These are phyloP conservation scores for Pogonomyrmex californicus DNA, from an alignment of 1,140 invertebrate genomes.

Conservation along the genomic window DNA sequence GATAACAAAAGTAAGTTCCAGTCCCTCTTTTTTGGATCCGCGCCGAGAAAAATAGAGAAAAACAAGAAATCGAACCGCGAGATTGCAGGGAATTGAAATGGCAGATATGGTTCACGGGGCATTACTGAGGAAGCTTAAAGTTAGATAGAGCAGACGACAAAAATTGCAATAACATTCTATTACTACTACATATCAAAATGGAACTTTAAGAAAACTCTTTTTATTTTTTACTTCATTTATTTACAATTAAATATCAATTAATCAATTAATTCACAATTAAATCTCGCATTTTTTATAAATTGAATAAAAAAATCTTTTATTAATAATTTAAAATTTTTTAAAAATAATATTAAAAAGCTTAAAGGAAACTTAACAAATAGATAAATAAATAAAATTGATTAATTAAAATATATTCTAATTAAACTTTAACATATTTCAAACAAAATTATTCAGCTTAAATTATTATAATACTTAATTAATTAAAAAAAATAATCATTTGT, in stretches of 20 bases:
- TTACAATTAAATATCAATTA: not conserved
- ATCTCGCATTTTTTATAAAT: not conserved
- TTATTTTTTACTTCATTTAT: slow-evolving; percentile 1
- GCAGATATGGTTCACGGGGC: slow-evolving; percentile 9
- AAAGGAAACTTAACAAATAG: not conserved
- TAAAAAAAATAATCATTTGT: not conserved
- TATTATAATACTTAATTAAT: not conserved
- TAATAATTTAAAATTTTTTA: not conserved
- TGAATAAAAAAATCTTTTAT: not conserved
- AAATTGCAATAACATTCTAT: slow-evolving; percentile 11
- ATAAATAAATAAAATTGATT: not conserved
- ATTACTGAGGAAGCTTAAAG: slow-evolving; percentile 50
- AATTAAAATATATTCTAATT: not conserved
- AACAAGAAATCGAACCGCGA: slow-evolving; percentile 46
- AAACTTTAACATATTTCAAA: not conserved
- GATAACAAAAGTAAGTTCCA: not conserved
- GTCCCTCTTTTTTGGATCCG: not conserved
- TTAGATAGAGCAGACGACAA: slow-evolving; percentile 4
- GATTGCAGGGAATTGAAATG: slow-evolving; percentile 48
- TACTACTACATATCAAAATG: not conserved
- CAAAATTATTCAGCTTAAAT: not conserved
- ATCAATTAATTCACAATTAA: not conserved
- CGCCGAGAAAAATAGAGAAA: slow-evolving; percentile 13
- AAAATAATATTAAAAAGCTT: not conserved
- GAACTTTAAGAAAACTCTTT: not conserved